phyloP scores from a whole-genome alignment of 1,140 invertebrate species.

The Rhizoglyphus robini region DNA sequence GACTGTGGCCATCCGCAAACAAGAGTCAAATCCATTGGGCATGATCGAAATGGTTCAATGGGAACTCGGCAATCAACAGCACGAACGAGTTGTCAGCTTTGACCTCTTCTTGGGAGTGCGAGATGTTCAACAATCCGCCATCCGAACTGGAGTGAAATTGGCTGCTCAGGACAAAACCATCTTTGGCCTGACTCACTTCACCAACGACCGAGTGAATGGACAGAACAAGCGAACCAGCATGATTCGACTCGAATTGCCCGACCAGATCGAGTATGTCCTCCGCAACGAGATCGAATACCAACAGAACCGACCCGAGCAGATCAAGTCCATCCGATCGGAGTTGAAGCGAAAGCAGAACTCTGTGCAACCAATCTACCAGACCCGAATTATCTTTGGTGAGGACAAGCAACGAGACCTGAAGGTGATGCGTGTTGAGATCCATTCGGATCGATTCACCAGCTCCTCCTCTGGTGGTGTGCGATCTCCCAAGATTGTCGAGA shows the following conservation, averaged over 20 bases:
- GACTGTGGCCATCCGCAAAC: background rate
- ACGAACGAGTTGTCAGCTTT: background rate
- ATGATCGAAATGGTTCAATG: background rate
- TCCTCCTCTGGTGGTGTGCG: too few relatives aligned
- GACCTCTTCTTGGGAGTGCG: background rate
- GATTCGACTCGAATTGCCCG: constrained; percentile 1
- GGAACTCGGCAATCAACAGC: background rate
- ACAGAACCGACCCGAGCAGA: background rate
- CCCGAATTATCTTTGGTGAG: background rate
- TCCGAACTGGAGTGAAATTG: background rate
- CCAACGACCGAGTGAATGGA: background rate
- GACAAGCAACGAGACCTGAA: constrained; percentile 1
- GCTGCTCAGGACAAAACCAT: background rate
- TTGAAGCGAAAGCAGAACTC: background rate
- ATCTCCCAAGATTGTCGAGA: background rate
- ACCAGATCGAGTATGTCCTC: constrained; percentile 11
- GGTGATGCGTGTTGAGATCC: constrained; percentile 11
- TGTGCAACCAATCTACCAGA: background rate
- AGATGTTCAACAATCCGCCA: background rate
- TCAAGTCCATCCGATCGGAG: constrained; percentile 14
- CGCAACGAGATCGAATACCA: constrained; percentile 16
- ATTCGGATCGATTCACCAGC: background rate
- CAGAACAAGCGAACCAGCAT: constrained; percentile 5
- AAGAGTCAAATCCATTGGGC: background rate
- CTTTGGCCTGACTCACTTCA: constrained; percentile 8